These are phyloP conservation scores for Callaeas wilsoni DNA, from an alignment of 2,113 vertebrate species.

Conservation along the genomic window DNA sequence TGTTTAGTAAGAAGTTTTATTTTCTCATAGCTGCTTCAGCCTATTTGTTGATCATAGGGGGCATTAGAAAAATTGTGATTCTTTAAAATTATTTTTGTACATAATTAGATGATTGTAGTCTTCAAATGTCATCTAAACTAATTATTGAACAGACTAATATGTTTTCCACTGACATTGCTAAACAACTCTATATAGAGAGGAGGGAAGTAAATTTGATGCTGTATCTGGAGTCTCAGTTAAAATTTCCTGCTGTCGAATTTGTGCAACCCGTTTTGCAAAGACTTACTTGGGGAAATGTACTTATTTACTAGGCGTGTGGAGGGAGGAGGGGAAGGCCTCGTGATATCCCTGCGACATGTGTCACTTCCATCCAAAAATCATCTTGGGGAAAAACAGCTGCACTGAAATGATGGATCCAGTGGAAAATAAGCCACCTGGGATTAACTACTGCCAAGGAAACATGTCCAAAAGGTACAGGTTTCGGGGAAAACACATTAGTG, in stretches of 20 bases:
- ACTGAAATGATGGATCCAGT: neutral
- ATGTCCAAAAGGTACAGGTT: neutral
- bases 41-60: neutral
- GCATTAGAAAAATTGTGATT: neutral
- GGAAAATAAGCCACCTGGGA: neutral
- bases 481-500: neutral
- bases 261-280: neutral
- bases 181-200: neutral
- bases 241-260: neutral
- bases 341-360: neutral
- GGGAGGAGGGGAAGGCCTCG: neutral
- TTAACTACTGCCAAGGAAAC: neutral
- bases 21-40: neutral
- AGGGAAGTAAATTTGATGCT: neutral
- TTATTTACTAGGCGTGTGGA: neutral
- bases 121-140: neutral
- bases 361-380: neutral
- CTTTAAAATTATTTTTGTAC: neutral
- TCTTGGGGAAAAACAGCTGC: neutral
- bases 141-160: neutral
- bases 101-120: neutral
- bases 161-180: neutral
- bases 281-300: neutral
- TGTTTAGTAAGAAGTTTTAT: neutral
- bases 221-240: neutral